A percentile compares a stretch with the other conserved stretches of the same genome.
Evolutionary conservation across 2,113 vertebrate species (phyloP).

Genomic region (Muscicapa adusta): DNA sequence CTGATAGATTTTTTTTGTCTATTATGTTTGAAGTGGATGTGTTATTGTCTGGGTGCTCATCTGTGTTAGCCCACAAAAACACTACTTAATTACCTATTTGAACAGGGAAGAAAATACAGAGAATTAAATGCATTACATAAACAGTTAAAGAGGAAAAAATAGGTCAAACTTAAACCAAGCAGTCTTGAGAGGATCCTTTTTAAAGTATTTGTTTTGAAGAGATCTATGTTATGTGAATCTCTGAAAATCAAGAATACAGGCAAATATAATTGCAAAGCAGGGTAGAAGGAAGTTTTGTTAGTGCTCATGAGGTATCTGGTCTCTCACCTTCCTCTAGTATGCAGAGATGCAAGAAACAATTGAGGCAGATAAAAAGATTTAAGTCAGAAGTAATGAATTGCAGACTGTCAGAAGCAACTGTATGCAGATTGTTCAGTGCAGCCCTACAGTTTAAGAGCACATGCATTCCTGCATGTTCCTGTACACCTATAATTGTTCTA

Average conservation of each 20-base stretch:
- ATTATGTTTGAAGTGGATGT: background rate
- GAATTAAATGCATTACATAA: background rate
- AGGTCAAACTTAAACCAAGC: background rate
- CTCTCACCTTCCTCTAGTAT: background rate
- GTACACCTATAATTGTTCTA: background rate
- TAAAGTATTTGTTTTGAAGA: constrained; percentile 2
- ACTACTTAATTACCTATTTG: background rate
- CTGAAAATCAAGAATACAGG: background rate
- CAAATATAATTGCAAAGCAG: background rate
- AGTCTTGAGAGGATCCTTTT: background rate
- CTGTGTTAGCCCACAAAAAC: background rate
- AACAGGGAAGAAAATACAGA: background rate
- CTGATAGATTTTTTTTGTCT: background rate
- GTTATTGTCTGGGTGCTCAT: background rate
- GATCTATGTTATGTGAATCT: background rate
- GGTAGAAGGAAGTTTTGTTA: background rate
- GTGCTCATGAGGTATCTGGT: background rate
- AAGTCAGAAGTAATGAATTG: background rate
- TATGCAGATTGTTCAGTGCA: background rate
- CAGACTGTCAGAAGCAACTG: background rate
- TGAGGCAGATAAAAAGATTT: background rate
- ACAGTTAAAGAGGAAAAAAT: background rate
- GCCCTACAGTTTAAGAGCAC: background rate
- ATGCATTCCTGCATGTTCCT: background rate
- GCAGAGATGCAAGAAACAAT: background rate